Percentiles rank a stretch among this genome's conserved stretches.
Evolutionary conservation across 2,797 vertebrate species (phyloP).

Genomic region (Pangasius krempfi): DNA sequence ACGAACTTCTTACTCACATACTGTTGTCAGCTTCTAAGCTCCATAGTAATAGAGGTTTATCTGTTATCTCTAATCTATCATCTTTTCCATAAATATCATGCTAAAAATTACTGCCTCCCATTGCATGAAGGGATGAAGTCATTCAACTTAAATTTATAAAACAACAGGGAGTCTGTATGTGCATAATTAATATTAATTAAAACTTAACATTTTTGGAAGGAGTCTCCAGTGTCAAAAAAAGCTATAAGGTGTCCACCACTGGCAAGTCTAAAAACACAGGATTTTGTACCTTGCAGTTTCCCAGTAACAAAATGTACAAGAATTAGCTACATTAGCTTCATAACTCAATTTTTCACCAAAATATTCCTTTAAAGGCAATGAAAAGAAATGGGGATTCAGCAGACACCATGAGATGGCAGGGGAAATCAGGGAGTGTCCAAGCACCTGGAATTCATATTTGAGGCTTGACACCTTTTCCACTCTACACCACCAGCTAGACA

Average conservation of each 20-base stretch:
- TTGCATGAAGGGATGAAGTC: no score
- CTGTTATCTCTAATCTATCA: not conserved
- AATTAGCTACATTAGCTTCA: not conserved
- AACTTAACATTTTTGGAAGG: no score
- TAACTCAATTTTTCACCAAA: not conserved
- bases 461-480: not conserved
- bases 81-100: not conserved
- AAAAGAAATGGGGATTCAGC: constrained; percentile 27
- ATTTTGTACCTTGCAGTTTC: not conserved
- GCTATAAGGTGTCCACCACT: no score
- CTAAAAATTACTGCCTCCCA: no score
- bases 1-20: not conserved
- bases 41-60: not conserved
- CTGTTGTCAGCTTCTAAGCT: not conserved
- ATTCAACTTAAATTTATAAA: not conserved
- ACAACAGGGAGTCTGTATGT: not conserved
- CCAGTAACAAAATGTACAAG: not conserved
- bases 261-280: not conserved
- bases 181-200: no score
- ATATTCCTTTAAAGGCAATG: not conserved
- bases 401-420: constrained; percentile 15
- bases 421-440: not conserved
- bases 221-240: not conserved
- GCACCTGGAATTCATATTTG: constrained; percentile 38
- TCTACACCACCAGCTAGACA: not conserved